These are phyloP conservation scores for Syncerus caffer DNA, from an alignment of 2,797 vertebrate genomes.

Conservation along the genomic window DNA sequence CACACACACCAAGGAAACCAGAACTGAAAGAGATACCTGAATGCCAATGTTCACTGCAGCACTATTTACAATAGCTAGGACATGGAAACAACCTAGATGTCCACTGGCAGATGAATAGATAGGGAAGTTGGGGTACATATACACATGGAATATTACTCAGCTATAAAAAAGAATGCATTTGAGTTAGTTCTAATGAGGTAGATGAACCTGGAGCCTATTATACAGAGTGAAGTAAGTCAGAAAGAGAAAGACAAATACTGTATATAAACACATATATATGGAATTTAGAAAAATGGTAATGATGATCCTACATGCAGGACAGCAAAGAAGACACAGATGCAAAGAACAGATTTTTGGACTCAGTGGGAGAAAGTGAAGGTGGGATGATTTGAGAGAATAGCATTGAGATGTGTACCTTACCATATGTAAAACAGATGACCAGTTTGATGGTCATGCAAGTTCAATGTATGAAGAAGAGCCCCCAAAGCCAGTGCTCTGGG, in stretches of 20 bases:
- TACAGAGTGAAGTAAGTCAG: background rate
- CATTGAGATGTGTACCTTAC: background rate
- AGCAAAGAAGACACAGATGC: background rate
- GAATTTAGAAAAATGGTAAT: background rate
- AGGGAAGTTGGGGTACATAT: background rate
- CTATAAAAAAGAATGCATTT: background rate
- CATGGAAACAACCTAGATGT: background rate
- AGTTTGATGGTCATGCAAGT: background rate
- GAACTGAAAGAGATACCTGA: background rate
- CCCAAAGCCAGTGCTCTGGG: background rate
- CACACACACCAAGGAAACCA: background rate
- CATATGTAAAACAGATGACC: background rate
- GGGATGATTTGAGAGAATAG: background rate
- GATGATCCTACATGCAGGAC: background rate
- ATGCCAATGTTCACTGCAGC: background rate
- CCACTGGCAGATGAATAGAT: background rate
- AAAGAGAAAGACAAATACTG: background rate
- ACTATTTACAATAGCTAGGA: background rate
- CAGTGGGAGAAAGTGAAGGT: background rate
- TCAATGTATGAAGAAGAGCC: background rate
- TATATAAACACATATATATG: background rate
- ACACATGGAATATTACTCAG: background rate
- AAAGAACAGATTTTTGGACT: background rate
- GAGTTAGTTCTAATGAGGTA: background rate
- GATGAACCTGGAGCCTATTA: background rate